These are phyloP conservation scores for Lithophane ornitopus DNA, from an alignment of 2,888 invertebrate species.

Conservation along the genomic window DNA sequence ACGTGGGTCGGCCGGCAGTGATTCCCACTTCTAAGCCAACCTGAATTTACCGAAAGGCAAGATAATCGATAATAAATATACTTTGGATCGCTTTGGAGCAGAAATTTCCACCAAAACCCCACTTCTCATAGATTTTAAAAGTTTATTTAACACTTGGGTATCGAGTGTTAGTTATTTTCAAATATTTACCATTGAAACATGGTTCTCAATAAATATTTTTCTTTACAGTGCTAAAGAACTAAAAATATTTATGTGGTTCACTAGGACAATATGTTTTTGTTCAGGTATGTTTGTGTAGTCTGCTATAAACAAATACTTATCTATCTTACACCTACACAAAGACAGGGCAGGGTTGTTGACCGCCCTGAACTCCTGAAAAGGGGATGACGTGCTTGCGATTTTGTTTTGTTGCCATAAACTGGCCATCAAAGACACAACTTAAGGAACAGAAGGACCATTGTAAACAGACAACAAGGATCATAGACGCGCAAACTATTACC, in stretches of 20 bases:
- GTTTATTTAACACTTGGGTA: constrained; percentile 56
- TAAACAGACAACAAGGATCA: background rate
- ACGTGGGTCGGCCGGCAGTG: constrained; percentile 58
- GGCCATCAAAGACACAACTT: constrained; percentile 12
- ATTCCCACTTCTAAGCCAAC: constrained; percentile 63
- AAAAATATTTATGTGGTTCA: constrained; percentile 37
- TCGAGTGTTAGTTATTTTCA: constrained; percentile 34
- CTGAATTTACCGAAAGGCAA: constrained; percentile 65
- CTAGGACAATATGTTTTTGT: constrained; percentile 51
- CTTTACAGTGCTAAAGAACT: constrained; percentile 8
- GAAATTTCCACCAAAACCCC: constrained; percentile 35
- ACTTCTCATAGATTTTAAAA: constrained; percentile 37
- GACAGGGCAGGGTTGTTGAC: constrained; percentile 22
- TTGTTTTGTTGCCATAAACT: constrained; percentile 14
- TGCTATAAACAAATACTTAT: background rate
- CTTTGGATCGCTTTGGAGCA: constrained; percentile 34
- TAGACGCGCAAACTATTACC: background rate
- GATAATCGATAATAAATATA: constrained; percentile 64
- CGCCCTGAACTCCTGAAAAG: constrained; percentile 13
- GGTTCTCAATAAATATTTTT: constrained; percentile 33
- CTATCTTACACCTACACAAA: background rate
- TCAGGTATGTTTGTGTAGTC: background rate
- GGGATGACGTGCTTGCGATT: constrained; percentile 23
- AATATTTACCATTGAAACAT: constrained; percentile 39
- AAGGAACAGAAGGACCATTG: background rate